These are phyloP conservation scores for Brachionichthys hirsutus DNA, from an alignment of 2,113 vertebrate species.

Conservation along the genomic window DNA sequence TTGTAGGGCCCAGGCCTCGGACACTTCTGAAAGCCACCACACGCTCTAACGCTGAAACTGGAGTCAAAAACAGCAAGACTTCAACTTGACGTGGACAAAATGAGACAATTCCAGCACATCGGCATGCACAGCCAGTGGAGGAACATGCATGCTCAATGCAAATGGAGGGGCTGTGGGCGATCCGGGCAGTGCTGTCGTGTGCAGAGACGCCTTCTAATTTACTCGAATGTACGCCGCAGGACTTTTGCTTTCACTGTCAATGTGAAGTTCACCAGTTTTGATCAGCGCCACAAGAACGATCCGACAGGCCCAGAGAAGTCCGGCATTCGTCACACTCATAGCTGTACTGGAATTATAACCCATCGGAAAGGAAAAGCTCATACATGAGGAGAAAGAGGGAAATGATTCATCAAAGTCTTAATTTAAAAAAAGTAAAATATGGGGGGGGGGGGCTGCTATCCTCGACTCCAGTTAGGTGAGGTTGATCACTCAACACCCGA, in stretches of 20 bases:
- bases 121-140: conserved; percentile 72
- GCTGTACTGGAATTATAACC: conserved; percentile 69
- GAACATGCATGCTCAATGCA: conserved; percentile 70
- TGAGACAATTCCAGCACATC: conserved; percentile 72
- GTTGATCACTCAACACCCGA: conserved; percentile 55
- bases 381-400: background rate
- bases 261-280: no score
- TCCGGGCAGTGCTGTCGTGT: conserved; percentile 10
- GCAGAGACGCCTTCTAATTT: conserved; percentile 1
- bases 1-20: conserved; percentile 83
- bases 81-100: conserved; percentile 33
- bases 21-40: conserved; percentile 79
- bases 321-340: conserved; percentile 58
- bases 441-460: background rate
- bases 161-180: conserved; percentile 33
- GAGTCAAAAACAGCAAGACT: conserved; percentile 50
- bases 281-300: no score
- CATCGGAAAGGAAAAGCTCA: conserved; percentile 25
- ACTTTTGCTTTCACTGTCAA: no score
- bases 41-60: conserved; percentile 47
- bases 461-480: conserved; percentile 34
- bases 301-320: no score
- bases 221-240: no score
- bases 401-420: conserved; percentile 15
- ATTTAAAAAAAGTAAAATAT: conserved; percentile 31